Percentiles rank a stretch among this genome's conserved stretches.
phyloP scores from a whole-genome alignment of 1,140 invertebrate genomes.

The Drosophila kohkoa region DNA sequence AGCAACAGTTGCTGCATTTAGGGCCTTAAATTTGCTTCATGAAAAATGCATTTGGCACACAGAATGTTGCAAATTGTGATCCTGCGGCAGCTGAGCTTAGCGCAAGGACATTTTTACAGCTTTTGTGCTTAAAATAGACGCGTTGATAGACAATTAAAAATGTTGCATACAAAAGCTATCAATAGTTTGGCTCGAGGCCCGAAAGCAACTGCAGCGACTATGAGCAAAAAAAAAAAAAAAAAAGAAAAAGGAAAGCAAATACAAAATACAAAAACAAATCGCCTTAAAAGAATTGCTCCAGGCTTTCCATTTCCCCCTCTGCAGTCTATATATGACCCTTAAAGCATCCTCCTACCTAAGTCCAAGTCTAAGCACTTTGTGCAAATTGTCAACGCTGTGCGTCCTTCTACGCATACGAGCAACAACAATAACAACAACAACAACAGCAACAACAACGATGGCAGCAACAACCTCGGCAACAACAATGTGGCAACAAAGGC shows the following conservation, averaged over 20 bases:
- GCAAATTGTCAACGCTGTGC: constrained; percentile 71
- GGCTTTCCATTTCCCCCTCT: not conserved
- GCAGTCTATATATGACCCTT: not conserved
- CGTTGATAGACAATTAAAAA: constrained; percentile 77
- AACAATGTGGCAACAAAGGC: constrained; percentile 79
- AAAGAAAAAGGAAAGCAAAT: not conserved
- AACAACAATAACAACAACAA: constrained; percentile 41
- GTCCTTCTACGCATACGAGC: constrained; percentile 75
- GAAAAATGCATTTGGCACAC: constrained; percentile 61
- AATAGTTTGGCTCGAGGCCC: constrained; percentile 53
- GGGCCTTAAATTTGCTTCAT: constrained; percentile 64
- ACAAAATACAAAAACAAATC: constrained; percentile 16
- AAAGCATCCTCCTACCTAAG: constrained; percentile 31
- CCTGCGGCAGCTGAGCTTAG: constrained; percentile 19
- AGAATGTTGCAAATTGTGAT: constrained; percentile 18
- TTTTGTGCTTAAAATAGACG: constrained; percentile 70
- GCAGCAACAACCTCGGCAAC: constrained; percentile 53
- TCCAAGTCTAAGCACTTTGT: constrained; percentile 71
- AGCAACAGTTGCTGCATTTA: constrained; percentile 48
- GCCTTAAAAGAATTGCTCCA: constrained; percentile 7
- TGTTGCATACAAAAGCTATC: constrained; percentile 67
- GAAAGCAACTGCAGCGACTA: not conserved
- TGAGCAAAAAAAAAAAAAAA: not conserved
- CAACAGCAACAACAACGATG: constrained; percentile 36
- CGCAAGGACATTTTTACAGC: constrained; percentile 66